Percentiles rank a stretch among this genome's conserved stretches.
Conservation (phyloP, 2,113 vertebrate genomes). For the Lathamus discolor region DNA sequence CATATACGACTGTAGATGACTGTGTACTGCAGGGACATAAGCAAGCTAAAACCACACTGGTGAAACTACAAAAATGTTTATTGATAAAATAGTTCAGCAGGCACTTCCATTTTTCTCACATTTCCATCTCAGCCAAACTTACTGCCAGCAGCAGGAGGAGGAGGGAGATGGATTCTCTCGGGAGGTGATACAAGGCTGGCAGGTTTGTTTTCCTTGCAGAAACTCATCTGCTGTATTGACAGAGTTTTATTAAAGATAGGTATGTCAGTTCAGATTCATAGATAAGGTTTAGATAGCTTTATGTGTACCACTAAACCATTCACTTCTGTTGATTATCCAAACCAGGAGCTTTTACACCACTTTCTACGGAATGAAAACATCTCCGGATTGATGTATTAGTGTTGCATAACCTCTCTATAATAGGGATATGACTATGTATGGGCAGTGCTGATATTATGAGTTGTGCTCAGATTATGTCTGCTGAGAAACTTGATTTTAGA, state of each 20-base stretch:
- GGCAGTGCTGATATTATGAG: not conserved
- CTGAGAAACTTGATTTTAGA: not conserved
- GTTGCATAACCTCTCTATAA: not conserved
- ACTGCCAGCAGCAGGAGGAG: not conserved
- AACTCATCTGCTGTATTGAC: not conserved
- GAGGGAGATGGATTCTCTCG: not conserved
- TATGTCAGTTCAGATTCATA: not conserved
- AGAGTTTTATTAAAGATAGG: not conserved
- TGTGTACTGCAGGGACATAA: not conserved
- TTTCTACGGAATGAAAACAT: not conserved
- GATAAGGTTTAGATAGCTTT: not conserved
- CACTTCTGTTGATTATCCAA: not conserved
- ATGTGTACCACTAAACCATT: not conserved
- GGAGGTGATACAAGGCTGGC: not conserved
- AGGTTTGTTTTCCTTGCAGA: not conserved
- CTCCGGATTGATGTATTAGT: not conserved
- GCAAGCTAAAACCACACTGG: not conserved
- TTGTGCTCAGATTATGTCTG: not conserved
- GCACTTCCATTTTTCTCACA: not conserved
- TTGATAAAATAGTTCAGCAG: not conserved
- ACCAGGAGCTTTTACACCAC: not conserved
- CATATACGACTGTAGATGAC: not conserved
- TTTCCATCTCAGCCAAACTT: not conserved
- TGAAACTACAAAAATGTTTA: not conserved
- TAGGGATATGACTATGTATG: accelerated